Base-by-base conservation (phyloP, 2,888 invertebrate species). In the Dicycla oo region DNA sequence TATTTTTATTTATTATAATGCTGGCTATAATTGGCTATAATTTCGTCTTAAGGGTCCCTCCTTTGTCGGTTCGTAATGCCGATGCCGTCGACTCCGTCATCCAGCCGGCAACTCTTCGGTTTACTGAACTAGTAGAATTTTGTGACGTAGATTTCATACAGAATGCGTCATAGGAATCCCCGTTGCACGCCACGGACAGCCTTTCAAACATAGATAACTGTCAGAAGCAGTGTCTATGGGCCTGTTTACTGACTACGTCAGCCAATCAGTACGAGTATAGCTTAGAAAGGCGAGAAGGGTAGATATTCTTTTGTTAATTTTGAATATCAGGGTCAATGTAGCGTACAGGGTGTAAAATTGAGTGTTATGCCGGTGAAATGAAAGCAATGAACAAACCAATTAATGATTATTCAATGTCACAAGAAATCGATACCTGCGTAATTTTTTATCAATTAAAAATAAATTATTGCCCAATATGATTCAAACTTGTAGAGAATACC, bases 361-460 rank as follows among this genome's bases (percentile, higher is more conserved):
- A 30, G 11, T 11, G 6, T 11, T 20, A 3, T 30, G 40, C 11
- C 10, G 38, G 11, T 56, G 1, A 69, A 69, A 43, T 34, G 1
- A 23, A 43, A 70, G 15, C 51, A 51, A 49, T 23, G 15, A 57
- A 30, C 56, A 23, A 47, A 47, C 40, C 0, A 40, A 13, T 20
- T 13, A 30, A 49, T 38, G 20, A 26, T 67, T 20, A 45, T 47
- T 47, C 53, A 73, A 72, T 47, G 53, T 58, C 38, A 65, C 34
- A 47, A 61, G 10, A 40, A 38, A 58, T 62, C 20, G 34, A 34
- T n/a, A 47, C n/a, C 34, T 26, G 40, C 6, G 47, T 60, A 60
- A 45, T 69, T 75, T 57, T 30, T 47, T 11, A 53, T 43, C 40
- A 62, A 69, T 75, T 75, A 62, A 62, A 70, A 66, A 51, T 49